Evolutionary conservation across 2,113 vertebrate species (phyloP), one percentile per base, ranked within the genome.

Genomic region (Nibea coibor): DNA sequence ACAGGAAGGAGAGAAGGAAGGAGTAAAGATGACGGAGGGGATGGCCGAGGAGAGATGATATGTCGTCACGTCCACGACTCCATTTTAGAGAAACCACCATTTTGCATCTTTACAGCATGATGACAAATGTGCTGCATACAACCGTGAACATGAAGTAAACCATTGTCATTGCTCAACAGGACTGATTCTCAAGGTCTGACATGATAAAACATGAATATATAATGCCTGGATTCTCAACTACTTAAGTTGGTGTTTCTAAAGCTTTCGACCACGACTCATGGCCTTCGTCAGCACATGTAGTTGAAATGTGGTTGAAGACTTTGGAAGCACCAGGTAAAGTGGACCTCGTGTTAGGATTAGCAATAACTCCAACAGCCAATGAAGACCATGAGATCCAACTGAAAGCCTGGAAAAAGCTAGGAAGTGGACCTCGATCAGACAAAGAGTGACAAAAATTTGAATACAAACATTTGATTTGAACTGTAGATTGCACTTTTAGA

Each of bases 21-120:
- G 50, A 58, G 39, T 17, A 12, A 59, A 43, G 47, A 26, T 59
- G 53, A 54, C 16, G 10, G 16, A 67, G 22, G 20, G 45, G 48
- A 45, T n/a, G 45, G 62, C n/a, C n/a, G 50, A 50, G 59, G 47
- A 67, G 61, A 66, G 51, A 62, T 50, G 54, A 72, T 24, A 64
- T 78, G 76, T 64, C 19, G 42, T 76, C 82, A 78, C 22, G 2
- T 28, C 28, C 2, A 31, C 42, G 77, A 80, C 84, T 89, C 89
- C 88, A 91, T 92, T 78, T 89, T 88, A 81, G 66, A 86, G 24
- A 70, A 69, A 7, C 86, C 82, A 48, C 91, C 85, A 90, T 90
- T 78, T 91, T 83, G 79, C 24, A 78, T 51, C 43, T 45, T 57
- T 43, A 42, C 17, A 22, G 15, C 16, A 19, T 24, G 4, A 59